Percentiles rank a stretch among this genome's conserved stretches.
Conservation (phyloP, 2,888 invertebrate species). For the Ceraclea dissimilis region DNA sequence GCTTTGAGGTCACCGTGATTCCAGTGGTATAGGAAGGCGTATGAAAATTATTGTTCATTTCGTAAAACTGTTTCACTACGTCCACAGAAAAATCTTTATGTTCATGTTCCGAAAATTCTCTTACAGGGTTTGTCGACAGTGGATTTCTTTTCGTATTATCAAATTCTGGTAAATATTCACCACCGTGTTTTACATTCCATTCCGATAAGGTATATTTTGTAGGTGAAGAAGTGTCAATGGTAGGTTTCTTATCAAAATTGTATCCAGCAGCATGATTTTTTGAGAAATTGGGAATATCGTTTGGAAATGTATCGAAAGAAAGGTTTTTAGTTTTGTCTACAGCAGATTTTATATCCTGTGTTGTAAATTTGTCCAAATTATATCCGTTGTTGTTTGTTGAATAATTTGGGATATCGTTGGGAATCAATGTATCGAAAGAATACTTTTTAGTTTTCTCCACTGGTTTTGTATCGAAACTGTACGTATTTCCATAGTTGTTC, state of each 20-base stretch:
- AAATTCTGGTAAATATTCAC: slow-evolving; percentile 18
- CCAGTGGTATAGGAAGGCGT: not conserved
- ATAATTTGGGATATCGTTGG: too few relatives aligned
- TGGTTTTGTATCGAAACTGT: slow-evolving; percentile 16
- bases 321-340: too few relatives aligned
- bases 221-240: not conserved
- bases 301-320: too few relatives aligned
- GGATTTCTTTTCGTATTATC: slow-evolving; percentile 19
- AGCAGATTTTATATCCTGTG: too few relatives aligned
- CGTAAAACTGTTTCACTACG: not conserved
- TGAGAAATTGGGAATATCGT: too few relatives aligned
- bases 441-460: not conserved
- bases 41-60: not conserved
- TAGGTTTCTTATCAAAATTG: too few relatives aligned
- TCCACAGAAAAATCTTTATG: not conserved
- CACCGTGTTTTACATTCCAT: slow-evolving; percentile 1
- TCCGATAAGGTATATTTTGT: slow-evolving; percentile 10
- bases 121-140: not conserved
- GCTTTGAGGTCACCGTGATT: not conserved
- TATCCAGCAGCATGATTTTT: too few relatives aligned
- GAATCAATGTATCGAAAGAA: too few relatives aligned
- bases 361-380: too few relatives aligned
- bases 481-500: slow-evolving; percentile 10
- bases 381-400: too few relatives aligned
- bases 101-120: not conserved